These are phyloP conservation scores for Archilochus colubris DNA, from an alignment of 2,113 vertebrate species.

Conservation along the genomic window DNA sequence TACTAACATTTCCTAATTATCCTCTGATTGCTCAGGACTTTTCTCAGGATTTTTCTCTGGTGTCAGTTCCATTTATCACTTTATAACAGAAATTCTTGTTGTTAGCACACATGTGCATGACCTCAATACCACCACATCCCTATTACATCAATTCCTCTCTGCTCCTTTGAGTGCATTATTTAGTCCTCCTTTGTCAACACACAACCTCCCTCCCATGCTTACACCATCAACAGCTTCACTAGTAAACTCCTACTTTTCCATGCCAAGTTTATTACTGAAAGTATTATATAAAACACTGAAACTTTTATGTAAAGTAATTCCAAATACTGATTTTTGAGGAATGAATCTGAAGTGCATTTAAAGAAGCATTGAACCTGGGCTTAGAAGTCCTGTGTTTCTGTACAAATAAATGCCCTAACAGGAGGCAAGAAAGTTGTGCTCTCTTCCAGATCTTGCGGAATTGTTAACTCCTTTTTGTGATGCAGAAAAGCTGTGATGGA, in stretches of 20 bases:
- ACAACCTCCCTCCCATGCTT: background rate
- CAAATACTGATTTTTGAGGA: background rate
- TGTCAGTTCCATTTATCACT: background rate
- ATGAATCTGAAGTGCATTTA: background rate
- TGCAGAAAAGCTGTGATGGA: background rate
- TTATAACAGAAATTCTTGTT: conserved; percentile 20
- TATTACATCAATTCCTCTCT: conserved; percentile 18
- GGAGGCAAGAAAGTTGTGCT: background rate
- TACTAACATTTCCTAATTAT: background rate
- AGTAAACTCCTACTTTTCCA: background rate
- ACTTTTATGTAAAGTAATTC: background rate
- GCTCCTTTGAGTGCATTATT: background rate
- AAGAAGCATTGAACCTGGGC: background rate
- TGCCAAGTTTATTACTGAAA: conserved; percentile 35
- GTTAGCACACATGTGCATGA: background rate
- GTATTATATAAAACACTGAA: background rate
- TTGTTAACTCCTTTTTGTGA: background rate
- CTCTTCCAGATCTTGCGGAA: background rate
- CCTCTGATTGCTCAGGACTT: background rate
- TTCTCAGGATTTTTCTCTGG: background rate
- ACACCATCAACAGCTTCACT: background rate
- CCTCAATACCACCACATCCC: conserved; percentile 20
- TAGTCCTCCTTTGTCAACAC: background rate
- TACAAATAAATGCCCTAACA: background rate
- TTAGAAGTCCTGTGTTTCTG: background rate